Conservation (phyloP, 2,113 vertebrate genomes). For the Nansenia antarctica region DNA sequence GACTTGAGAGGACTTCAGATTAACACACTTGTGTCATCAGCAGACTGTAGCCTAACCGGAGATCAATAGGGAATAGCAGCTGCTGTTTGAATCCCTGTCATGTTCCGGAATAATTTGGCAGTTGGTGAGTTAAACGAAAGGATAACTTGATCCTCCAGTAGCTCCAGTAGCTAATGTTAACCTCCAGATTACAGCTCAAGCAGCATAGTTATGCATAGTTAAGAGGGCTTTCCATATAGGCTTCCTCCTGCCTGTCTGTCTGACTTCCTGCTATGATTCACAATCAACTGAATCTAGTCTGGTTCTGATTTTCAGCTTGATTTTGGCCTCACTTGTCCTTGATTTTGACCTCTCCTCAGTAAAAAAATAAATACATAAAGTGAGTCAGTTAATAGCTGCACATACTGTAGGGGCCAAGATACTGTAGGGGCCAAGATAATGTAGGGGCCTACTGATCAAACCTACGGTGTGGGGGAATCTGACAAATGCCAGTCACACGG, state of each 20-base stretch:
- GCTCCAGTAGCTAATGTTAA: conserved; percentile 21
- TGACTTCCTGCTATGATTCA: neutral
- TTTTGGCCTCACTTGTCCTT: conserved; percentile 62
- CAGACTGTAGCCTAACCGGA: conserved; percentile 2
- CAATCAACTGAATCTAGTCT: too few relatives aligned
- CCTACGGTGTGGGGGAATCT: conserved; percentile 13
- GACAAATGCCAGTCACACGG: conserved; percentile 4
- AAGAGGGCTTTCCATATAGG: neutral
- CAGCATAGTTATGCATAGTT: neutral
- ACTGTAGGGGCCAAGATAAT: neutral
- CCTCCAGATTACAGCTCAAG: conserved; percentile 31
- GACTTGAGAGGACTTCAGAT: too few relatives aligned
- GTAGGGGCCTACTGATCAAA: conserved; percentile 9
- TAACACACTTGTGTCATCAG: neutral
- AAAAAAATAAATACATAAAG: too few relatives aligned
- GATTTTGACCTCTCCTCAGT: conserved; percentile 28
- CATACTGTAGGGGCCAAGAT: too few relatives aligned
- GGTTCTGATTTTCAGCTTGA: conserved; percentile 8
- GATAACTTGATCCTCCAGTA: too few relatives aligned
- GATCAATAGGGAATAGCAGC: conserved; percentile 15
- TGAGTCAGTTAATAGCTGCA: too few relatives aligned
- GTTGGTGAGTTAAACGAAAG: too few relatives aligned
- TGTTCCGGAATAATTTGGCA: too few relatives aligned
- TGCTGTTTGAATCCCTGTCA: conserved; percentile 9
- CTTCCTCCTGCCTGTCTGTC: neutral